Evolutionary conservation across 1,140 invertebrate genomes (phyloP).

Genomic region (Phymorhynchus buccinoides): DNA sequence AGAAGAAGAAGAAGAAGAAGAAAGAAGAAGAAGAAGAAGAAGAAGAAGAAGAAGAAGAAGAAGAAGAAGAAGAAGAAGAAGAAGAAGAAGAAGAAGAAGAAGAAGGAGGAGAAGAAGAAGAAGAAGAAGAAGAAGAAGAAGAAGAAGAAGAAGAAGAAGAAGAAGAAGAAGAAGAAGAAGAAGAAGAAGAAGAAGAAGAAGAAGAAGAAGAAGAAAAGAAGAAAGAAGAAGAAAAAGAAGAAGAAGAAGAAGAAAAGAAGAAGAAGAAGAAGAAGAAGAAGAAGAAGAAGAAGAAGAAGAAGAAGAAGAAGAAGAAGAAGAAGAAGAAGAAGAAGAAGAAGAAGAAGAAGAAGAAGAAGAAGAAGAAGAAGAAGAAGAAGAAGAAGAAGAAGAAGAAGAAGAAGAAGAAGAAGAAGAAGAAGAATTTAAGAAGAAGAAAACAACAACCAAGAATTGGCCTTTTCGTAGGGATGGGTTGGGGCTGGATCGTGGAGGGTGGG

Average conservation of each 20-base stretch:
- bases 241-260: background rate
- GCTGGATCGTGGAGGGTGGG: too few relatives aligned
- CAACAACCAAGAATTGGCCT: too few relatives aligned
- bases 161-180: background rate
- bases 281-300: background rate
- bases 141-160: background rate
- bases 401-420: too few relatives aligned
- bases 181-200: conserved; percentile 6
- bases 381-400: too few relatives aligned
- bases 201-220: conserved; percentile 13
- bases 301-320: too few relatives aligned
- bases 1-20: background rate
- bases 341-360: too few relatives aligned
- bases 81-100: background rate
- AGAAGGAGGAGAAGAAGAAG: background rate
- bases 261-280: background rate
- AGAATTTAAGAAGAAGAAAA: too few relatives aligned
- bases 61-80: background rate
- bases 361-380: too few relatives aligned
- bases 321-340: too few relatives aligned
- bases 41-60: background rate
- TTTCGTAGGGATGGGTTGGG: too few relatives aligned
- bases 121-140: background rate
- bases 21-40: background rate
- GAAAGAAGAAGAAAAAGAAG: background rate